These are phyloP conservation scores for Geopemphigus sp. DNA, from an alignment of 1,140 invertebrate genomes.

Conservation along the genomic window DNA sequence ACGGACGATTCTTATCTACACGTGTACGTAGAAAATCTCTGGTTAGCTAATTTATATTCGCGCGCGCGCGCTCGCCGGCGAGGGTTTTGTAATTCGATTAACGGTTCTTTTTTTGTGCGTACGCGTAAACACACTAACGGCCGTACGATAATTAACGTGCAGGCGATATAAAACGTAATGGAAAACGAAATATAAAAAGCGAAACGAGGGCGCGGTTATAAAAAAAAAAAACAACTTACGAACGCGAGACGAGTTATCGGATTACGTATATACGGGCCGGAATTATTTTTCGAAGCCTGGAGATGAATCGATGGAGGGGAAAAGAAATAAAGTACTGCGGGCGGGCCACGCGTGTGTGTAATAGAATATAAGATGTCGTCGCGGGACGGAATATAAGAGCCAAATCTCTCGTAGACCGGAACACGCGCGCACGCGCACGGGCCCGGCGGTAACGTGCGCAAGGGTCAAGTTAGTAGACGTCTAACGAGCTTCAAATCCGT, in stretches of 20 bases:
- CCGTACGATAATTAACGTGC: constrained; percentile 19
- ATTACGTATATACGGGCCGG: constrained; percentile 29
- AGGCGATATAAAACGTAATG: too few relatives aligned
- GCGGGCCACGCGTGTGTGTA: too few relatives aligned
- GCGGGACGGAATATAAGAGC: background rate
- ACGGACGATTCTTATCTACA: constrained; percentile 26
- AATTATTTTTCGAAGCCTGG: background rate
- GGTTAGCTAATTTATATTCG: constrained; percentile 35
- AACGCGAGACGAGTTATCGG: background rate
- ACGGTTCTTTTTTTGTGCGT: background rate
- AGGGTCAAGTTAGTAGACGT: constrained; percentile 28
- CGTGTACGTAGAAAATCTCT: constrained; percentile 24
- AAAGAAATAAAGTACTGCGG: too few relatives aligned
- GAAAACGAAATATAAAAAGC: background rate
- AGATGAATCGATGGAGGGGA: too few relatives aligned
- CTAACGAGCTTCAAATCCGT: constrained; percentile 47
- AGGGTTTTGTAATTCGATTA: constrained; percentile 49
- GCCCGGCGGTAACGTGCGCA: too few relatives aligned
- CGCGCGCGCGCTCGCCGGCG: background rate
- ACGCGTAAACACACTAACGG: too few relatives aligned
- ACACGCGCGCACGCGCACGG: background rate
- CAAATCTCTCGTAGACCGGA: constrained; percentile 9
- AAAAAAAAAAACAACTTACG: background rate
- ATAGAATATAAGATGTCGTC: too few relatives aligned
- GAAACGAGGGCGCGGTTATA: background rate